Percentiles rank a stretch among this genome's conserved stretches.
Evolutionary conservation across 2,113 vertebrate genomes (phyloP).

Genomic region (Mystacornis crossleyi): DNA sequence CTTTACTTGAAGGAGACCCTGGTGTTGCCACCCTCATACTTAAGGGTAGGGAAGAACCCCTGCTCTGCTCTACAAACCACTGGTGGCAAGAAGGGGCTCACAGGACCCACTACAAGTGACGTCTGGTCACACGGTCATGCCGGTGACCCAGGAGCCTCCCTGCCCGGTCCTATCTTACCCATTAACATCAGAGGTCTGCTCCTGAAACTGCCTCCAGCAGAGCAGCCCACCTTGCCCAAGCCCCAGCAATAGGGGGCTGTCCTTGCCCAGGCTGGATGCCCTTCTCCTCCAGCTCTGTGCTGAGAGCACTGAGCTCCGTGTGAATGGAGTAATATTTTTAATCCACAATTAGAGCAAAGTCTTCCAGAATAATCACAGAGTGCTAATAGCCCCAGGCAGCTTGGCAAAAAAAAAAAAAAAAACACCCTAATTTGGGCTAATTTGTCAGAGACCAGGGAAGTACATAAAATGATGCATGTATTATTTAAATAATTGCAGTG

Average conservation of each 20-base stretch:
- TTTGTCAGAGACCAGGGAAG: not conserved
- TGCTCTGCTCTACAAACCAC: rapidly evolving
- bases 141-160: not conserved
- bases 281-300: not conserved
- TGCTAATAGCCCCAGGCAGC: not conserved
- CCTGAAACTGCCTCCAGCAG: not conserved
- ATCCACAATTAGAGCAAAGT: not conserved
- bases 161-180: no score
- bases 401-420: not conserved
- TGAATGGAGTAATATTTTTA: rapidly evolving
- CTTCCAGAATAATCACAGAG: not conserved
- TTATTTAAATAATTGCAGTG: not conserved
- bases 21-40: not conserved
- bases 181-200: not conserved
- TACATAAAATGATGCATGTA: rapidly evolving
- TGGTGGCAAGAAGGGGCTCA: not conserved
- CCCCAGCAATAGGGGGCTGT: rapidly evolving
- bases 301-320: rapidly evolving
- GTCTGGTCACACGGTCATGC: rapidly evolving
- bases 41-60: not conserved
- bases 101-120: not conserved
- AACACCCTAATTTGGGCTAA: not conserved
- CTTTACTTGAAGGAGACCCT: not conserved
- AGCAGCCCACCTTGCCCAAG: not conserved
- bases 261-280: not conserved